Evolutionary conservation across 1,140 invertebrate genomes (phyloP), one percentile per base, ranked within the genome.

Genomic region (Dolichoris vasculosae): DNA sequence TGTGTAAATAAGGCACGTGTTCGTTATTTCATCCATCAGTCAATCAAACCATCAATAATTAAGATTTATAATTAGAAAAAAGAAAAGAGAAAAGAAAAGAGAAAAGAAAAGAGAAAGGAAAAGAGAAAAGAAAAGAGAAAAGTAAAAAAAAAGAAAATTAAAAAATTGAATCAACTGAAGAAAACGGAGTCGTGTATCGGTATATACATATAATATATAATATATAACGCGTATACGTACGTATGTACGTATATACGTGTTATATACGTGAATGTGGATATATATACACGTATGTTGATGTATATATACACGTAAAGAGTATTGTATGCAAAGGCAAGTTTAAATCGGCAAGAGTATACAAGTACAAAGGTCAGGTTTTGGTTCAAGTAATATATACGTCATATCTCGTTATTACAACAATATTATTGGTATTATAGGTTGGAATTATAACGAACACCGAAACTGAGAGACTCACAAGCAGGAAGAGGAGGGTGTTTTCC

Each of bases 391-490:
- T 79, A 85, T 73, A 80, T 89, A 89, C 87, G 88, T 89, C 85
- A 90, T 89, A 89, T 89, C 87, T 90, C 88, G 87, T 89, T 88
- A 89, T 89, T 89, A 92, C 91, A 92, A 92, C 91, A 92, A 92
- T 90, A 89, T 91, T 87, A 91, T 86, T 86, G 40, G 40, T 67
- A 77, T 32, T 83, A 83, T 59, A 86, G 81, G 75, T 83, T 86
- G 73, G 67, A 79, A 83, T 55, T 80, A 86, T 86, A 84, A 84
- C 92, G 93, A 94, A 95, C 94, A 95, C 94, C 93, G 93, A 94
- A 94, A 94, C 93, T 94, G 93, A 95, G 93, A 94, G 94, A 95
- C 95, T 95, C 95, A 95, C 95, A 95, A 95, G 95, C 95, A 95
- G 93, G 95, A 94, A 94, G 95, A 94, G 92, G 95, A 94, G 93